A percentile compares a stretch with the other conserved stretches of the same genome.
Evolutionary conservation across 2,888 invertebrate genomes (phyloP).

Genomic region (Notodonta dromedarius): DNA sequence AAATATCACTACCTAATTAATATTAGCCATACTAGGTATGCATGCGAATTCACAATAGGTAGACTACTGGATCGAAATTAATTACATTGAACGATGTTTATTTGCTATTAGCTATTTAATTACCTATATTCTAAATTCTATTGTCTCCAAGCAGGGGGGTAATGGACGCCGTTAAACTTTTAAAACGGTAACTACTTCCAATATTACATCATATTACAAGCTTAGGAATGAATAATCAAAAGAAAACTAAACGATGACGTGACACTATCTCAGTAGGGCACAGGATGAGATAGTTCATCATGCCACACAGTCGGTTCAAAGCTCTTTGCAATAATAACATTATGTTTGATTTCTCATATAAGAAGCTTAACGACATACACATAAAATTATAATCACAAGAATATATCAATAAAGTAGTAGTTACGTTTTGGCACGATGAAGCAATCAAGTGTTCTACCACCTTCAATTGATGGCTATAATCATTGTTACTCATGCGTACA

Average conservation of each 20-base stretch:
- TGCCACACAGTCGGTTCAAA: slow-evolving; percentile 21
- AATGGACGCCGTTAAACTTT: background rate
- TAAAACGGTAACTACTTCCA: background rate
- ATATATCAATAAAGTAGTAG: background rate
- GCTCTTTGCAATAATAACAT: slow-evolving; percentile 3
- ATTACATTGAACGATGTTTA: background rate
- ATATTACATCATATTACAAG: background rate
- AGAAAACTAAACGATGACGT: slow-evolving; percentile 34
- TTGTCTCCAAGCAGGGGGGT: background rate
- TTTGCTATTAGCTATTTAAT: too few relatives aligned
- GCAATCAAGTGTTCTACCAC: too few relatives aligned
- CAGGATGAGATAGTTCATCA: slow-evolving; percentile 48
- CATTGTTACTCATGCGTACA: background rate
- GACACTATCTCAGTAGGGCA: slow-evolving; percentile 50
- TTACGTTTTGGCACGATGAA: background rate
- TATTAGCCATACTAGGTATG: background rate
- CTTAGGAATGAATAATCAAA: slow-evolving; percentile 23
- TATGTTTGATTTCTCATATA: background rate
- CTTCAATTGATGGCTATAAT: background rate
- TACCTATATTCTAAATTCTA: background rate
- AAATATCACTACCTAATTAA: slow-evolving; percentile 47
- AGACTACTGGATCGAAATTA: background rate
- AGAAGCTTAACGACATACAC: too few relatives aligned
- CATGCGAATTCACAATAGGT: background rate
- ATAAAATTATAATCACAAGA: background rate